Evolutionary conservation across 2,797 vertebrate species (phyloP), one percentile per base, ranked within the genome.

Genomic region (Enteromius unitaeniatus): DNA sequence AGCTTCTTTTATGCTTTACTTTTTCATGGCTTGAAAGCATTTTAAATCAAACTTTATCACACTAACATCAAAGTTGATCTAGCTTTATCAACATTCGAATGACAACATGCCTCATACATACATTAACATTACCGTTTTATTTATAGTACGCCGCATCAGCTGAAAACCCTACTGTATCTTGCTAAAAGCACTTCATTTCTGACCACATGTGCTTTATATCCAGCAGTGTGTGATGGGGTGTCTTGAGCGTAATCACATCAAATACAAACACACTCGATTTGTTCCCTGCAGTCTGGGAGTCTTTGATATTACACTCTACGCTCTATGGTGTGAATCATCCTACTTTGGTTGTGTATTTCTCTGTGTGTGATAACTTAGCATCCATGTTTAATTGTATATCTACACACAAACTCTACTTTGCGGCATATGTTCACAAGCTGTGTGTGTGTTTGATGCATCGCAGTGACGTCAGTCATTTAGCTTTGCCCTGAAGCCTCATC

Each of bases 391-490:
- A 23, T 34, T 23, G 47, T 51, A 17, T 37, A n/a, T 47, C 26
- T 17, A 34, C 79, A 73, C 58, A 47, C 42, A 23, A 82, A n/a
- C 42, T 65, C 45, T 53, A 53, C 58, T 65, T 82, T 49, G 34
- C 45, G 19, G 28, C 58, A 75, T 74, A 74, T 82, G 70, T 65
- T 13, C 23, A 17, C 60, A 65, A 62, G 26, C 31, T 81, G 55
- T 47, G 55, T 78, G 26, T 78, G 40, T 34, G 62, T 79, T n/a
- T 72, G 45, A 65, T 80, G 28, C 23, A 64, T 47, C 28, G 6
- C 13, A 40, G 40, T 84, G 86, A 87, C 79, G 47, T 87, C 83
- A 74, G 67, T 86, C 55, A 53, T 76, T 73, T 70, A 70, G 53
- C 49, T 42, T 68, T 78, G 23, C 62, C 81, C 82, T 64, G 55